Evolutionary conservation across 64 coral and sea anemone species (phyloP), one percentile per base, ranked within the genome.

Genomic region (Porites australiensis): DNA sequence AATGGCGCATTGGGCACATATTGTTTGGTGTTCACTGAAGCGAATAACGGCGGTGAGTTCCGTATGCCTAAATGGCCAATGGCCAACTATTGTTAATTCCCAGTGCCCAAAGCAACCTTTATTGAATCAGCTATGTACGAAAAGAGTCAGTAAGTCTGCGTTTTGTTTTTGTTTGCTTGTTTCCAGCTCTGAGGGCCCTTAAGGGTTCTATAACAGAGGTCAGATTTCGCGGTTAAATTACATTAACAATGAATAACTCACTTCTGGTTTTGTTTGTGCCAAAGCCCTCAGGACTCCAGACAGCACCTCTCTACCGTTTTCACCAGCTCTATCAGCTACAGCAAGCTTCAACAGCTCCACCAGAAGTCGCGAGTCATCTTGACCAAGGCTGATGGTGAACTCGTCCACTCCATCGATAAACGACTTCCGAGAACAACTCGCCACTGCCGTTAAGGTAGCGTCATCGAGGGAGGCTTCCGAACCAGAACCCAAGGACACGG

Each of bases 281-380:
- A 98, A 68, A 21, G 72, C 79, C 61, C 79, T 88, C 9, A 98
- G 69, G 8, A 98, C 96, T 37, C 69, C 72, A 16, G 96, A 95
- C 64, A 98, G 49, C 8, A 89, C 93, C 4, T 95, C 96, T 10
- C 87, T 92, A 3, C 96, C 96, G 51, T 55, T 76, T 22, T 95
- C 89, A 57, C 96, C 96, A 61, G 96, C 89, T 75, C 96, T 75
- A 70, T 86, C 88, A 46, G 96, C 96, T 5, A 98, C 96, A 79
- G 96, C 96, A 70, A 98, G 88, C 63, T 98, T 98, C 21, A 98
- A 70, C n/a, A 98, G 55, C 85, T 98, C 96, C 12, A 98, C 96
- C 13, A 98, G 63, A 23, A 98, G 57, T 63, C 96, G 89, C 8
- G 96, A 89, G 65, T 98, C 96, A 72, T 98, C 96, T 11, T 81